Conservation (phyloP, 2,113 vertebrate species). For the Ptilorrhoa leucosticta region DNA sequence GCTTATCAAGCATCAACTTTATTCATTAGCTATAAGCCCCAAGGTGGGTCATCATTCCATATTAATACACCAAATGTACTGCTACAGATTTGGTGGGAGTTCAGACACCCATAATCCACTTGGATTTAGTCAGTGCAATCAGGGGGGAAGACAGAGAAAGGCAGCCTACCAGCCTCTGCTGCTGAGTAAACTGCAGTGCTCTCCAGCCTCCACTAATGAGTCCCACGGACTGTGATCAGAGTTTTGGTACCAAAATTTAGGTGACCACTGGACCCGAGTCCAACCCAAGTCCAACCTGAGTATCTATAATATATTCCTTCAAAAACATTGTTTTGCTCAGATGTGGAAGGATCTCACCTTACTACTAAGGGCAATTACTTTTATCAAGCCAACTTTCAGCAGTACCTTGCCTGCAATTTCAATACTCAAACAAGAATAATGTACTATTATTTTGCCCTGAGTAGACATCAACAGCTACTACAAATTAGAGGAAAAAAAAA, state of each 20-base stretch:
- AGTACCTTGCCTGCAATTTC: not conserved
- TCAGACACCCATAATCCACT: not conserved
- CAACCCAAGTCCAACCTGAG: not conserved
- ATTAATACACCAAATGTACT: not conserved
- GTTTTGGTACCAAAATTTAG: not conserved
- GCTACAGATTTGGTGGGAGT: not conserved
- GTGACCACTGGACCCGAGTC: not conserved
- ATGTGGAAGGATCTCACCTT: not conserved
- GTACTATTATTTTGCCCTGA: not conserved
- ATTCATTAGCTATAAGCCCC: not conserved
- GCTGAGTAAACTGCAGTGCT: not conserved
- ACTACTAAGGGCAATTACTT: not conserved
- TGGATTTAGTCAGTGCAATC: not conserved
- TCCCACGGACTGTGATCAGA: accelerated
- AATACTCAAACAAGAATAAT: not conserved
- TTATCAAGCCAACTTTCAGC: not conserved
- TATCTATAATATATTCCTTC: not conserved
- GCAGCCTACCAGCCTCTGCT: not conserved
- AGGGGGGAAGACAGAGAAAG: not conserved
- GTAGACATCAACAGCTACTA: not conserved
- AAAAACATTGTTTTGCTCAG: not conserved
- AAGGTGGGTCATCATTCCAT: not conserved
- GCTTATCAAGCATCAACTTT: not conserved
- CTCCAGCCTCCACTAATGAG: not conserved
- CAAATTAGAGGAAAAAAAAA: not conserved